Evolutionary conservation across 2,888 invertebrate species (phyloP).

Genomic region (Volucella zonaria): DNA sequence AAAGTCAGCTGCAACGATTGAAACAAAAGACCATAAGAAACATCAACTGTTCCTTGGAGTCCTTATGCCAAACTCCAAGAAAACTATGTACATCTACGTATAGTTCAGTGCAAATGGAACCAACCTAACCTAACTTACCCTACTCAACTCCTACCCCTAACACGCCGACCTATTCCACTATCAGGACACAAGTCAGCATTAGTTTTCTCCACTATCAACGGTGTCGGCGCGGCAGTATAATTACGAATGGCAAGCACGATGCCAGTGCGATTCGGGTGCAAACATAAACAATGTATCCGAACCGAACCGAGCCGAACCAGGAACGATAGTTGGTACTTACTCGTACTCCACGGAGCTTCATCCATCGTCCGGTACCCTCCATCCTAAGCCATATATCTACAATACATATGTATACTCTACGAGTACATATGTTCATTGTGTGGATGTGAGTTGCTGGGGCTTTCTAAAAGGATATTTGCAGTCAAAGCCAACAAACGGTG

Average conservation of each 20-base stretch:
- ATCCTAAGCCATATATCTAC: too few relatives aligned
- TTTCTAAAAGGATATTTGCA: constrained; percentile 52
- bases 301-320: constrained; percentile 10
- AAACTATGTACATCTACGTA: constrained; percentile 14
- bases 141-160: constrained; percentile 15
- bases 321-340: not conserved
- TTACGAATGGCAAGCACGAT: constrained; percentile 62
- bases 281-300: constrained; percentile 62
- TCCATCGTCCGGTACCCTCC: too few relatives aligned
- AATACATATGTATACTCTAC: too few relatives aligned
- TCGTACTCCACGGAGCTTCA: not conserved
- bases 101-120: constrained; percentile 7
- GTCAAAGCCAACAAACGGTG: constrained; percentile 56
- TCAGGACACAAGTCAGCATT: constrained; percentile 35
- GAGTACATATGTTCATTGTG: not conserved
- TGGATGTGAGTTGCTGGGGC: not conserved
- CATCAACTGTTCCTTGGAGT: constrained; percentile 30
- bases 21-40: not conserved
- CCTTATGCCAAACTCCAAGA: constrained; percentile 15
- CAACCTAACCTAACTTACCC: not conserved
- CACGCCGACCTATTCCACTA: not conserved
- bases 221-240: constrained; percentile 34
- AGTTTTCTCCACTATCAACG: constrained; percentile 49
- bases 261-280: constrained; percentile 49
- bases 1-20: constrained; percentile 27